These are phyloP conservation scores for Scytalopus superciliaris DNA, from an alignment of 2,113 vertebrate species.

Conservation along the genomic window DNA sequence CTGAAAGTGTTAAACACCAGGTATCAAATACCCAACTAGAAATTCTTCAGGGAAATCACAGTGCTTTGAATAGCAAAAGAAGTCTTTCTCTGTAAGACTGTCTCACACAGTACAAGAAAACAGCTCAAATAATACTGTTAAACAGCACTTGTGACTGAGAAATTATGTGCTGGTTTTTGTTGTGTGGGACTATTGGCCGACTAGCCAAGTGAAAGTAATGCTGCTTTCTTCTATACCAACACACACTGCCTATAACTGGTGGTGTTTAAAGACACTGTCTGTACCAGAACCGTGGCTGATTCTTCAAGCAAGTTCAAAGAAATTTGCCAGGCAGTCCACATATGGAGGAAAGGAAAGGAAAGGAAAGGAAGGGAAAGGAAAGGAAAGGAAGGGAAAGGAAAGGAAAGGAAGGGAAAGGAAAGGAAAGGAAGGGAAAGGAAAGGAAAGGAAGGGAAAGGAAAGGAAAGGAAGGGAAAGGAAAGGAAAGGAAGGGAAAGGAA, in stretches of 20 bases:
- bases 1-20: background rate
- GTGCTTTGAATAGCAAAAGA: background rate
- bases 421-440: too few species aligned
- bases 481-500: too few species aligned
- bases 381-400: background rate
- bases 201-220: background rate
- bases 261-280: background rate
- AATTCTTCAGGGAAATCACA: background rate
- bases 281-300: background rate
- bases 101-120: background rate
- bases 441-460: too few species aligned
- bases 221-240: background rate
- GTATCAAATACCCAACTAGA: background rate
- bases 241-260: background rate
- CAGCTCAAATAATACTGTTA: background rate
- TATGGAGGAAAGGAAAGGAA: too few species aligned
- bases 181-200: background rate
- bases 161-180: background rate
- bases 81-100: background rate
- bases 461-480: too few species aligned
- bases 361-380: too few species aligned
- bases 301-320: background rate
- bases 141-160: background rate
- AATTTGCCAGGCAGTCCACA: background rate
- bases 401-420: too few species aligned